phyloP scores from a whole-genome alignment of 2,797 vertebrate species.

The Petrocephalus schoutedeni region DNA sequence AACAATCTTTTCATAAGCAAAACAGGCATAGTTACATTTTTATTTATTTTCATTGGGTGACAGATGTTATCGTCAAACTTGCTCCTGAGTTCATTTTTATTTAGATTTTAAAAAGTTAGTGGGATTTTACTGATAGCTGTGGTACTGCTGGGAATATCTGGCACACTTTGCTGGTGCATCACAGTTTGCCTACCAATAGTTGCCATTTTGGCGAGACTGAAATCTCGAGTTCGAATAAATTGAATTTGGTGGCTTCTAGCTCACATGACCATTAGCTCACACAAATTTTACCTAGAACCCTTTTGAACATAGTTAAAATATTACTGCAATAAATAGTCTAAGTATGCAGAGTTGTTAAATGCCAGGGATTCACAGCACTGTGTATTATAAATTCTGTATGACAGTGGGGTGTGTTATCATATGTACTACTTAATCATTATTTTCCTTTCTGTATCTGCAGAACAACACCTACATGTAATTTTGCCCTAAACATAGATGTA shows the following conservation, averaged over 20 bases:
- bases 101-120: too few relatives aligned
- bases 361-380: background rate
- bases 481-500: background rate
- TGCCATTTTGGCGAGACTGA: too few relatives aligned
- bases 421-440: background rate
- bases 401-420: background rate
- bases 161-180: too few relatives aligned
- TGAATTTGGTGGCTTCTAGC: too few relatives aligned
- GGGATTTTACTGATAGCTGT: too few relatives aligned
- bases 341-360: background rate
- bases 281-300: background rate
- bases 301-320: background rate
- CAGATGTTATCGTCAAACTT: too few relatives aligned
- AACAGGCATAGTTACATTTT: too few relatives aligned
- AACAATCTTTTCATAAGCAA: background rate
- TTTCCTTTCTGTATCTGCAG: background rate
- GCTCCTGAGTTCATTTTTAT: too few relatives aligned
- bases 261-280: background rate
- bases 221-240: too few relatives aligned
- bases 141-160: too few relatives aligned
- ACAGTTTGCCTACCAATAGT: too few relatives aligned
- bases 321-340: background rate
- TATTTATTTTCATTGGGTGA: too few relatives aligned
- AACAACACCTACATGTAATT: background rate
- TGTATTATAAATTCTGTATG: background rate